These are phyloP conservation scores for Nannospalax galili DNA, from an alignment of 2,113 vertebrate genomes.

Conservation along the genomic window DNA sequence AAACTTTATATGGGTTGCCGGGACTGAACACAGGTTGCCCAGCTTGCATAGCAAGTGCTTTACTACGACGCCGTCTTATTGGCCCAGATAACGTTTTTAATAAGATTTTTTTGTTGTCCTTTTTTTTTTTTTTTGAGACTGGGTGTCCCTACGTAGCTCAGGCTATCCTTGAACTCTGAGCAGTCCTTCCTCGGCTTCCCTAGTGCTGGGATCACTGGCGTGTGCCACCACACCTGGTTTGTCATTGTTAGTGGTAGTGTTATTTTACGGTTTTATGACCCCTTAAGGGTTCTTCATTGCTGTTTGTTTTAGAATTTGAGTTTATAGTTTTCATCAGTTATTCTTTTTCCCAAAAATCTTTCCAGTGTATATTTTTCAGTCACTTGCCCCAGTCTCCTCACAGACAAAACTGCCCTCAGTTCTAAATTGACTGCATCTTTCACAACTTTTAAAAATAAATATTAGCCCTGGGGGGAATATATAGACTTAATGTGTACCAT, in stretches of 20 bases:
- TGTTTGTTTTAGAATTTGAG: background rate
- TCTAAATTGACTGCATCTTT: no score
- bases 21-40: no score
- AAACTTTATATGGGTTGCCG: no score
- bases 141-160: background rate
- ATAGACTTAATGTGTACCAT: background rate
- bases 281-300: background rate
- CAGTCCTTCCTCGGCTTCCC: background rate
- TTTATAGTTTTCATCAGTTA: background rate
- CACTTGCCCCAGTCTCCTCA: background rate
- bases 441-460: background rate
- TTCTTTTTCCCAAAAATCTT: background rate
- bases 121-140: background rate
- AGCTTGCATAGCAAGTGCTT: no score
- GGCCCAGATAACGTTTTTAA: no score
- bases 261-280: background rate
- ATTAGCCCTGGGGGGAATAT: background rate
- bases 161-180: background rate
- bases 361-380: background rate
- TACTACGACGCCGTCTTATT: no score
- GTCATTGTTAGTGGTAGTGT: background rate
- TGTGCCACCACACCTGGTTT: background rate
- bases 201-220: background rate
- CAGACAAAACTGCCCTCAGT: background rate
- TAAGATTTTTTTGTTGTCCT: background rate